These are phyloP conservation scores for Martes martes DNA, from an alignment of 2,113 vertebrate genomes.

Conservation along the genomic window DNA sequence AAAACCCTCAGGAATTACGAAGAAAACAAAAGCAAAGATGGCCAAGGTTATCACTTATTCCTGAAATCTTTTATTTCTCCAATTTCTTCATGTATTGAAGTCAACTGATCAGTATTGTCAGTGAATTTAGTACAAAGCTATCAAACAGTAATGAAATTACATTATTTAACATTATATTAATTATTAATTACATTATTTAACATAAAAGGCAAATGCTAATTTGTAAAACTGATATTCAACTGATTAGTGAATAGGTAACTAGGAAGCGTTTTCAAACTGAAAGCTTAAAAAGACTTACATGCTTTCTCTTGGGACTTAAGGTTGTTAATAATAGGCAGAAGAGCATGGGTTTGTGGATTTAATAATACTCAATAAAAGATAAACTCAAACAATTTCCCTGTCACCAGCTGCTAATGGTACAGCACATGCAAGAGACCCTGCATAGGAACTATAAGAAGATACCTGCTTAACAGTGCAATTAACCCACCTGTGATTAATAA, in stretches of 20 bases:
- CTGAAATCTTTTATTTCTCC: not conserved
- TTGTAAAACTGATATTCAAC: not conserved
- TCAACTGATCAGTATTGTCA: not conserved
- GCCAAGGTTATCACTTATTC: not conserved
- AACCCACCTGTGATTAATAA: not conserved
- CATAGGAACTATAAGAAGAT: not conserved
- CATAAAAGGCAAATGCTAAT: not conserved
- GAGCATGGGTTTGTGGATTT: not conserved
- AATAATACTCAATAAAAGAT: not conserved
- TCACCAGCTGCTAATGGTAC: not conserved
- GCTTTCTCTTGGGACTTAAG: not conserved
- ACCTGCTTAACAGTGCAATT: not conserved
- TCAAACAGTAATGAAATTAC: not conserved
- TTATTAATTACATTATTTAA: not conserved
- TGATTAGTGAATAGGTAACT: not conserved
- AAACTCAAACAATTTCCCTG: not conserved
- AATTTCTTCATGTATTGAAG: not conserved
- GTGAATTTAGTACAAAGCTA: not conserved
- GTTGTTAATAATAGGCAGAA: not conserved
- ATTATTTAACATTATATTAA: not conserved
- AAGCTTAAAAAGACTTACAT: not conserved
- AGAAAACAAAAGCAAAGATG: not conserved
- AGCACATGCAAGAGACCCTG: not conserved
- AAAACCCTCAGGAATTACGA: not conserved
- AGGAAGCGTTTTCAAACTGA: not conserved